A percentile compares a stretch with the other conserved stretches of the same genome.
Conservation (phyloP, 2,797 vertebrate species). For the Pantherophis alleghaniensis region DNA sequence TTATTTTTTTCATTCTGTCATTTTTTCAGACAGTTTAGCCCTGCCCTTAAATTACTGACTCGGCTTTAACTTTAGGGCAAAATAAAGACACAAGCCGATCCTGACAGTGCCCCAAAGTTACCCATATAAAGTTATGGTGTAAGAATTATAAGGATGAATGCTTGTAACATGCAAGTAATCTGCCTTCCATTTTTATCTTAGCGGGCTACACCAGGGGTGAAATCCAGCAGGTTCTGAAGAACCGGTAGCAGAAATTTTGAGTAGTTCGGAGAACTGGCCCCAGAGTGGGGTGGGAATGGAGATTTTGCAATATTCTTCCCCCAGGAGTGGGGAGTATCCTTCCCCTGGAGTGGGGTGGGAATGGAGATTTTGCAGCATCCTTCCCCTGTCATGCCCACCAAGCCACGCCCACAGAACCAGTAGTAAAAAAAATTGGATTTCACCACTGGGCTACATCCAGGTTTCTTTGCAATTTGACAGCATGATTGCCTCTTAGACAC, state of each 20-base stretch:
- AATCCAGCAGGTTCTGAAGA: too few species aligned
- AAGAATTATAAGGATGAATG: not conserved
- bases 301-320: too few species aligned
- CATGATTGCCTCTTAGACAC: not conserved
- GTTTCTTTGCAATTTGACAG: slow-evolving; percentile 31
- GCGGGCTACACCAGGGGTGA: not conserved
- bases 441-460: not conserved
- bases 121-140: not conserved
- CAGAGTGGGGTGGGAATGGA: too few species aligned
- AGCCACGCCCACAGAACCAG: too few species aligned
- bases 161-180: slow-evolving; percentile 19
- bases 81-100: not conserved
- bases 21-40: not conserved
- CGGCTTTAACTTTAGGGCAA: not conserved
- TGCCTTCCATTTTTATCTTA: slow-evolving; percentile 25
- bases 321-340: too few species aligned
- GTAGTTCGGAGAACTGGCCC: too few species aligned
- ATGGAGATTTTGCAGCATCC: too few species aligned
- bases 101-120: not conserved
- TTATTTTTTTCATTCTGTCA: not conserved
- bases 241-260: too few species aligned
- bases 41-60: not conserved
- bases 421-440: too few species aligned
- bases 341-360: too few species aligned
- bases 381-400: too few species aligned